These are phyloP conservation scores for Eolophus roseicapilla DNA, from an alignment of 2,113 vertebrate species.

Conservation along the genomic window DNA sequence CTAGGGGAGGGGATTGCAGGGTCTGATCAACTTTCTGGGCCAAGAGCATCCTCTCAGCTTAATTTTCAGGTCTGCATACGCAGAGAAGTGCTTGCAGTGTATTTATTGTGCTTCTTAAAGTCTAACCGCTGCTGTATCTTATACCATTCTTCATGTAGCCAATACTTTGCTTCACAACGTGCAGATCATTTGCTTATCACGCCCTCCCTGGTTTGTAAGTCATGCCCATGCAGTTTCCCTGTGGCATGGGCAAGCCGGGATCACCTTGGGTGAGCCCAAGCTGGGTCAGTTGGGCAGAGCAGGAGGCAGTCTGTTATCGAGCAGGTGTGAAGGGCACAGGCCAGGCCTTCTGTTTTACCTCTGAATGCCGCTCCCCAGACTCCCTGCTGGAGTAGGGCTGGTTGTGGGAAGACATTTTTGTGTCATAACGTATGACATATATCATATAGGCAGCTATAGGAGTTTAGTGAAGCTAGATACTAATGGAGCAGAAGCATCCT, in stretches of 20 bases:
- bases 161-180: background rate
- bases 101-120: background rate
- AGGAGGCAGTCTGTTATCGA: background rate
- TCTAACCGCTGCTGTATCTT: background rate
- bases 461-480: background rate
- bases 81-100: background rate
- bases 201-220: background rate
- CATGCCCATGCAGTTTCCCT: rapidly evolving
- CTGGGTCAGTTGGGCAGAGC: background rate
- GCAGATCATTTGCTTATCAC: background rate
- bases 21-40: background rate
- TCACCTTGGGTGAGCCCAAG: background rate
- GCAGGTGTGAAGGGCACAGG: background rate
- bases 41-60: background rate
- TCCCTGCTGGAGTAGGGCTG: background rate
- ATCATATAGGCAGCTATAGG: background rate
- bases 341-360: background rate
- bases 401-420: background rate
- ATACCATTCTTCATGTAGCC: background rate
- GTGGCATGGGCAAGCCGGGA: rapidly evolving
- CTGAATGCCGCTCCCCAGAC: background rate
- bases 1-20: background rate
- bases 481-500: background rate
- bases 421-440: background rate
- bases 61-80: background rate